Conservation (phyloP, 2,113 vertebrate genomes). For the Acrocephalus arundinaceus region DNA sequence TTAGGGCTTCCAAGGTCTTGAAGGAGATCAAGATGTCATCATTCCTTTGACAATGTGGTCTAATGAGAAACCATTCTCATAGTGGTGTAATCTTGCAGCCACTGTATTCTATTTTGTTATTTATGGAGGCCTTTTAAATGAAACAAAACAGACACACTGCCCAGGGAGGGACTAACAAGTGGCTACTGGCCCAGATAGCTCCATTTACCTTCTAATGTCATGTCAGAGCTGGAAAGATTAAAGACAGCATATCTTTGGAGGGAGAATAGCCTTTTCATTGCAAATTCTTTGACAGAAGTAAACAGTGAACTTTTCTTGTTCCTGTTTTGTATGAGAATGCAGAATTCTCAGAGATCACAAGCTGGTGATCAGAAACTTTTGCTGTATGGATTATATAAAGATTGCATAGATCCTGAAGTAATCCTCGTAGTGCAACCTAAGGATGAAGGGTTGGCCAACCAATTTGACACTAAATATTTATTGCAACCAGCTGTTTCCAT, state of each 20-base stretch:
- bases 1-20: not conserved
- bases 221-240: not conserved
- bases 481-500: not conserved
- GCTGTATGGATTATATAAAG: not conserved
- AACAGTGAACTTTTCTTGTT: not conserved
- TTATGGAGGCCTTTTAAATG: not conserved
- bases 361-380: not conserved
- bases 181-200: not conserved
- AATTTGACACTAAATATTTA: not conserved
- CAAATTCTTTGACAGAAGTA: not conserved
- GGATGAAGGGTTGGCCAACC: not conserved
- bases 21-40: not conserved
- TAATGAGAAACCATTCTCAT: not conserved
- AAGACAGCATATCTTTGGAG: not conserved
- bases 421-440: not conserved
- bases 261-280: not conserved
- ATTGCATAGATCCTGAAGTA: not conserved
- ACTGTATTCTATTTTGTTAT: not conserved
- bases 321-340: not conserved
- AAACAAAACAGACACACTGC: not conserved
- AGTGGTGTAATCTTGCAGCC: not conserved
- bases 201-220: not conserved
- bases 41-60: not conserved
- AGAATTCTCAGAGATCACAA: not conserved
- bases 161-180: not conserved